Evolutionary conservation across 2,797 vertebrate genomes (phyloP), one percentile per base, ranked within the genome.

Genomic region (Poeciliopsis presidionis): DNA sequence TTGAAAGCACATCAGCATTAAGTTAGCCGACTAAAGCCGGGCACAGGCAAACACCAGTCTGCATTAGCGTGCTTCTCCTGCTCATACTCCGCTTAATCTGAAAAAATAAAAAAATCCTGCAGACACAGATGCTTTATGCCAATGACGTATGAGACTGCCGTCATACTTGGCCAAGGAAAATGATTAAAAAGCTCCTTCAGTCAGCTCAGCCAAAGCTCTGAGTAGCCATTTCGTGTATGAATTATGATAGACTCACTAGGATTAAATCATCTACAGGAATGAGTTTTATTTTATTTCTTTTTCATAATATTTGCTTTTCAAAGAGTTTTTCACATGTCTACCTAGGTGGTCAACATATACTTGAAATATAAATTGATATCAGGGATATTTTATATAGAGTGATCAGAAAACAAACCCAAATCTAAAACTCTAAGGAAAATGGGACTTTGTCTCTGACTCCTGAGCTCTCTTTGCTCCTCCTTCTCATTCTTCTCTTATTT

Each of bases 1-100:
- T 90, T 93, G 92, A 92, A 91, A 92, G 90, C 92, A 86, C 89
- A 89, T 90, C 90, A 87, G 90, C 89, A 90, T 91, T 91, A 89
- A 90, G 87, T 88, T 90, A 81, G 87, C 86, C 76, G 85, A 84
- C 87, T 90, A 86, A 89, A 86, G 88, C 83, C 78, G 70, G 83
- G 85, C 51, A 77, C 61, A 9, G 76, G 86, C 83, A 86, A 89
- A 89, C 84, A 89, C 88, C 79, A 63, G 85, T 72, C 89, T 85
- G 86, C 90, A 87, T 91, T 90, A 89, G 87, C 13, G 75, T 79
- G 85, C 83, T 81, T 89, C 86, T 81, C 80, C 84, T 87, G 84
- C 84, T 89, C 84, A 85, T 84, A 83, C 87, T 86, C 84, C 81
- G 86, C 88, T 89, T 85, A 90, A 89, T 89, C 82, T 70, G 73